These are phyloP conservation scores for Glyphotaelius pellucidus DNA, from an alignment of 2,888 invertebrate species.

Conservation along the genomic window DNA sequence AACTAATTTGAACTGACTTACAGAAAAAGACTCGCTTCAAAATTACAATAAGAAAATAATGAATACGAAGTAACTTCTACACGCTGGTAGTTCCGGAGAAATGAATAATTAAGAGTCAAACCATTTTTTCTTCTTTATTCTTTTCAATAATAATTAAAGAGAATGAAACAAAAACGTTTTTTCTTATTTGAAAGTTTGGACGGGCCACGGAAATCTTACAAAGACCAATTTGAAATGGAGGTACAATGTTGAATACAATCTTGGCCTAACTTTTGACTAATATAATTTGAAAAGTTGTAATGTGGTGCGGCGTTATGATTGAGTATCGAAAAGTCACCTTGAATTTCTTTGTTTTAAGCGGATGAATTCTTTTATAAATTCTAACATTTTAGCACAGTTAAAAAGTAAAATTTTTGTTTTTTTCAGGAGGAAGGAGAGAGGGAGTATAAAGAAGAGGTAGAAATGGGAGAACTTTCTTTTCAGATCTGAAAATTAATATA, in stretches of 20 bases:
- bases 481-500: neutral
- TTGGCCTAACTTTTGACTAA: neutral
- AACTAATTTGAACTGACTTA: slow-evolving; percentile 4
- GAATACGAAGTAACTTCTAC: neutral
- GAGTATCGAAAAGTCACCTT: slow-evolving; percentile 2
- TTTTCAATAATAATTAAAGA: neutral
- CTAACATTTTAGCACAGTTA: neutral
- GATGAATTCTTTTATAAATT: neutral
- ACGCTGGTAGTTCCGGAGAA: neutral
- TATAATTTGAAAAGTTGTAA: neutral
- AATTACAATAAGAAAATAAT: slow-evolving; percentile 13
- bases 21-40: neutral
- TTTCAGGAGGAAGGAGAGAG: neutral
- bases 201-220: neutral
- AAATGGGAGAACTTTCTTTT: neutral
- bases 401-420: neutral
- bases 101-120: slow-evolving; percentile 7
- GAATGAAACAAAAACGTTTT: neutral
- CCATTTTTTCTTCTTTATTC: neutral
- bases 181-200: neutral
- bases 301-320: neutral
- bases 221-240: neutral
- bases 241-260: neutral
- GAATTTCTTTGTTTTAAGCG: neutral
- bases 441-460: neutral